Base-by-base conservation (phyloP, 1,140 invertebrate genomes). In the Leptinotarsa texana region DNA sequence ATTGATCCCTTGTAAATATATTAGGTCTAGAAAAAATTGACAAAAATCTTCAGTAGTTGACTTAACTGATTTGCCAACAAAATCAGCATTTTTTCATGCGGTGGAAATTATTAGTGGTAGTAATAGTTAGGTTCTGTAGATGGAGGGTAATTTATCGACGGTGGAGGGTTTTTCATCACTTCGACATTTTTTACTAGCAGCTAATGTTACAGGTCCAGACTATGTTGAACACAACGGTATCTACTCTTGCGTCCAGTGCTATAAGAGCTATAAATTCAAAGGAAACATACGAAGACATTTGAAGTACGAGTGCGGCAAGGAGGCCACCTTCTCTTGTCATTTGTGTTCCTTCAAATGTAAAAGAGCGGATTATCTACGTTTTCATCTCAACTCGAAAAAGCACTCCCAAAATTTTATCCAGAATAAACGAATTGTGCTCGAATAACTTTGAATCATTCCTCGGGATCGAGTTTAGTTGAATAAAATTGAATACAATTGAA, bases 291-390 rank as follows among this genome's bases (percentile, higher is more conserved):
- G 78, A n/a, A 68, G 80, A 47, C 80, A 81, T 74, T 57, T 78
- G 63, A 79, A 81, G 63, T 81, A 81, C 72, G 80, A 81, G 47
- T 81, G 80, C 69, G 85, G 85, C n/a, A 86, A 85, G 73, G 80
- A 83, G 18, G 82, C 86, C 4, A 84, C 83, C 47, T 87, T 85
- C 73, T 78, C 83, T 42, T 87, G 87, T 69, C 78, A 83, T 21
- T 77, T 85, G 74, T 87, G 86, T 81, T 80, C 80, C 22, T 86
- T 85, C 73, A 84, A 84, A 62, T 88, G 79, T 61, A 80, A 80
- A 69, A 68, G 79, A 62, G 75, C 79, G 22, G 79, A 80, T 69
- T 79, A 80, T 75, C 51, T 81, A 57, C 74, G 78, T 33, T 79
- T 79, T 61, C 80, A 81, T 71, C 71, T 81, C 61, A 80, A 78